Evolutionary conservation across 2,888 invertebrate genomes (phyloP), one percentile per base, ranked within the genome.

Genomic region (Dryobota labecula): DNA sequence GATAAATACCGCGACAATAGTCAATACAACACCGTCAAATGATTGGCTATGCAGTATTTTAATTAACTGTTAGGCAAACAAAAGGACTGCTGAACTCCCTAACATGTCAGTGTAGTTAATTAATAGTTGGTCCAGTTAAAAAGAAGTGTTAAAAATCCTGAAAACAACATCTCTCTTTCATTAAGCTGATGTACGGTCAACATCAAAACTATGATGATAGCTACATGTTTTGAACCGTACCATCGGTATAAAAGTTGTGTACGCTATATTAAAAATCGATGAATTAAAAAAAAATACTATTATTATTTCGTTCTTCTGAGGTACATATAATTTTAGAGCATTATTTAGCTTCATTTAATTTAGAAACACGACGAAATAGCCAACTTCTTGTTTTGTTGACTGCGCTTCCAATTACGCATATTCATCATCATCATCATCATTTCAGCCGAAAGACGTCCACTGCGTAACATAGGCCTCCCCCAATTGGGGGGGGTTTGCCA

Each of bases 351-450:
- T 15, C 15, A 20, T 20, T 63, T 60, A 0, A n/a, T 33, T n/a
- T 13, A 11, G 27, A 61, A 62, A 41, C 30, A 58, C 24, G 18
- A 20, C 18, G 20, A 24, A 36, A 36, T 20, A 60, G 15, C 1
- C 9, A 27, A 15, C 15, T 6, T 9, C 8, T 15, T 38, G 15
- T 38, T 30, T 9, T 45, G 18, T 33, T 67, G 38, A 6, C 47
- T 8, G 20, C 41, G 20, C 15, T 49, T 72, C 43, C 41, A 57
- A 70, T 69, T 41, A 53, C 11, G 27, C 18, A 66, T 49, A 36
- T n/a, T 45, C n/a, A n/a, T n/a, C n/a, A n/a, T n/a, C n/a, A n/a
- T n/a, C n/a, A n/a, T n/a, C n/a, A n/a, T n/a, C n/a, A n/a, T n/a
- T n/a, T n/a, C n/a, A n/a, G n/a, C n/a, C n/a, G n/a, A n/a, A n/a